These are phyloP conservation scores for Aegypius monachus DNA, from an alignment of 2,113 vertebrate genomes.

Conservation along the genomic window DNA sequence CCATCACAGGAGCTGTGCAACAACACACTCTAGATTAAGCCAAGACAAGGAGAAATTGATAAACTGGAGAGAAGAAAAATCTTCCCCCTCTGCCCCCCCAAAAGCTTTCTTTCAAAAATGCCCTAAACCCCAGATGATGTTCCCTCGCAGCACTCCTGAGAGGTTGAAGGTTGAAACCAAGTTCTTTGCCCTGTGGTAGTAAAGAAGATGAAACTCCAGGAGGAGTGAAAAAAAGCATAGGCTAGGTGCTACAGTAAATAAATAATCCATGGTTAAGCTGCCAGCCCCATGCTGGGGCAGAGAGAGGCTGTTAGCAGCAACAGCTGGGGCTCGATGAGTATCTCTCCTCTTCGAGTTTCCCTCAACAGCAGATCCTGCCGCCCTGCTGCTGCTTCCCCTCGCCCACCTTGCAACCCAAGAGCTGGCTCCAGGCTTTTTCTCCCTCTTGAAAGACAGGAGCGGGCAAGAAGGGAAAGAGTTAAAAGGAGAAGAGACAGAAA, in stretches of 20 bases:
- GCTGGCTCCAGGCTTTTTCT: neutral
- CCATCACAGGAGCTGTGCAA: neutral
- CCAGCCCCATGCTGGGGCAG: neutral
- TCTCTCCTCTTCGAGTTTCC: neutral
- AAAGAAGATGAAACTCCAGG: neutral
- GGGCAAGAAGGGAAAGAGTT: neutral
- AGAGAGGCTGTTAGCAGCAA: neutral
- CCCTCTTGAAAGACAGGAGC: neutral
- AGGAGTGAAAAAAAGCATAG: neutral
- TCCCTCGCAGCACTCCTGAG: neutral
- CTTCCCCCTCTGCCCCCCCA: rapidly evolving
- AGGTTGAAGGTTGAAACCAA: neutral
- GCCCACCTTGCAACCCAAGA: neutral
- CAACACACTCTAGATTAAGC: neutral
- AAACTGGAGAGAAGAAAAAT: neutral
- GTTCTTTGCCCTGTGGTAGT: neutral
- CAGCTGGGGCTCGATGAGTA: rapidly evolving
- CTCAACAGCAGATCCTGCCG: neutral
- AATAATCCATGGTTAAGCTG: neutral
- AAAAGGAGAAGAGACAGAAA: neutral
- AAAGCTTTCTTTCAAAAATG: neutral
- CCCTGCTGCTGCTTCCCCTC: neutral
- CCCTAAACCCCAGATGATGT: neutral
- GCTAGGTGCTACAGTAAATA: neutral
- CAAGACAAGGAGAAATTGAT: neutral